Conservation (phyloP, 2,797 vertebrate species). For the Helostoma temminkii region DNA sequence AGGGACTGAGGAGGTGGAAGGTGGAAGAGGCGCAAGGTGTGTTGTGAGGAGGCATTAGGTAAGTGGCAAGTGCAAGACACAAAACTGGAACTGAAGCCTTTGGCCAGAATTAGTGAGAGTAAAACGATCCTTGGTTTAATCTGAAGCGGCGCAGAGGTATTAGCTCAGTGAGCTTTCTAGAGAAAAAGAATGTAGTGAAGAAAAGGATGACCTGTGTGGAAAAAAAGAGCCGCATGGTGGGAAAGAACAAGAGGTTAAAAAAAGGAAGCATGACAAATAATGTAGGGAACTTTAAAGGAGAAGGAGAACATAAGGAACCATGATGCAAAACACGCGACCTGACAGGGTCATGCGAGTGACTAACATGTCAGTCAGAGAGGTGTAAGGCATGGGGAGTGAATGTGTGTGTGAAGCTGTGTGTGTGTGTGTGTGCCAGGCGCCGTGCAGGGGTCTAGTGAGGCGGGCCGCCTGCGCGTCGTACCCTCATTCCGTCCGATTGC, state of each 20-base stretch:
- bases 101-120: neutral
- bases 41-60: neutral
- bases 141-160: neutral
- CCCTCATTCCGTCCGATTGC: conserved; percentile 99
- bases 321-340: conserved; percentile 42
- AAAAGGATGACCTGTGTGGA: neutral
- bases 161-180: neutral
- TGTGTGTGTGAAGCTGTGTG: conserved; percentile 38
- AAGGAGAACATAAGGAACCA: conserved; percentile 7
- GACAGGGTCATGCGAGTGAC: conserved; percentile 69
- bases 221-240: neutral
- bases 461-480: conserved; percentile 90
- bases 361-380: conserved; percentile 61
- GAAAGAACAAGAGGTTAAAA: neutral
- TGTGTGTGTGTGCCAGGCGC: conserved; percentile 63
- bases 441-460: conserved; percentile 86
- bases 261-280: neutral
- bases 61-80: conserved; percentile 3
- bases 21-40: neutral
- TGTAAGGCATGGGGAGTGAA: conserved; percentile 52
- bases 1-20: conserved; percentile 43
- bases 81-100: conserved; percentile 5
- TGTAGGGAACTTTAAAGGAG: conserved; percentile 12
- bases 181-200: neutral
- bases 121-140: neutral